phyloP scores from a whole-genome alignment of 2,888 invertebrate species.

The Dorcus parallelipipedus region DNA sequence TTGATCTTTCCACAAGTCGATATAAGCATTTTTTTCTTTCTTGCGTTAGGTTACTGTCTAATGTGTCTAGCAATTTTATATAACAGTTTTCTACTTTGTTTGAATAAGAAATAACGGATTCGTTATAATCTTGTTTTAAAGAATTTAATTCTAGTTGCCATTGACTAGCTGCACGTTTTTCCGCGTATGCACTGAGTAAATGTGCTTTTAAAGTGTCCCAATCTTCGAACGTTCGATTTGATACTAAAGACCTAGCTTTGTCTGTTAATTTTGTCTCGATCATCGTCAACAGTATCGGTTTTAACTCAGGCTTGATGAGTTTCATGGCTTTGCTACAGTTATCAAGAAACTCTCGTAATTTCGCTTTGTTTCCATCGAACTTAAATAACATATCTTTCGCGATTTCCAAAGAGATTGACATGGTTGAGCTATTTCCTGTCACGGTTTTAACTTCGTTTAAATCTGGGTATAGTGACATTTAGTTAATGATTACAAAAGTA shows the following conservation, averaged over 20 bases:
- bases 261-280: slow-evolving; percentile 25
- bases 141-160: slow-evolving; percentile 34
- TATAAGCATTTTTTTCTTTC: slow-evolving; percentile 23
- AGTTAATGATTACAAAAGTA: too few species aligned
- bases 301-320: slow-evolving; percentile 14
- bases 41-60: slow-evolving; percentile 19
- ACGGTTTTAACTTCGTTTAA: too few species aligned
- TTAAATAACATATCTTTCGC: slow-evolving; percentile 1
- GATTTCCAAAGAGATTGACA: background rate
- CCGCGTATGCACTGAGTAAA: slow-evolving; percentile 18
- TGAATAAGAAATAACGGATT: slow-evolving; percentile 29
- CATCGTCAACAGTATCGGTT: slow-evolving; percentile 20
- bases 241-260: slow-evolving; percentile 20
- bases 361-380: slow-evolving; percentile 19
- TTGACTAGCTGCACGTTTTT: slow-evolving; percentile 31
- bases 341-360: slow-evolving; percentile 13
- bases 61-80: slow-evolving; percentile 31
- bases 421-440: too few species aligned
- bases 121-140: slow-evolving; percentile 26
- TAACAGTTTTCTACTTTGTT: slow-evolving; percentile 32
- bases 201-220: slow-evolving; percentile 24
- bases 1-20: slow-evolving; percentile 32
- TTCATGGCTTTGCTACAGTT: slow-evolving; percentile 12
- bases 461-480: too few species aligned
- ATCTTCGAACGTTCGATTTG: slow-evolving; percentile 21